Percentiles rank a stretch among this genome's conserved stretches.
phyloP scores from a whole-genome alignment of 1,140 invertebrate species.

The Heliconius hermathena region DNA sequence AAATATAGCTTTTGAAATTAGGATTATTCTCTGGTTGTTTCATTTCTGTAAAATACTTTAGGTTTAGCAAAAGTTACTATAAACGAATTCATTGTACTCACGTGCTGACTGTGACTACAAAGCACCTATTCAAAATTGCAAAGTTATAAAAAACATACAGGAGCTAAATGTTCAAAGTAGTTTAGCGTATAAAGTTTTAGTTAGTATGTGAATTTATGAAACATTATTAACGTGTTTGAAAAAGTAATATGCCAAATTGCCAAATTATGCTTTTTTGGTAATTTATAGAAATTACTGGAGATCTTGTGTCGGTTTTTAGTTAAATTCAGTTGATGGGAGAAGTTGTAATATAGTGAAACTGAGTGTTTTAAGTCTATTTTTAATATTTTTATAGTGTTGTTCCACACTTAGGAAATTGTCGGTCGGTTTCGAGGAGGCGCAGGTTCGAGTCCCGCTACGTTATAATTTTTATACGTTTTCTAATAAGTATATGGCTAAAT shows the following conservation, averaged over 20 bases:
- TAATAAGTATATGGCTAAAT: no score
- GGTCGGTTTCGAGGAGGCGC: no score
- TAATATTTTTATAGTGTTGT: no score
- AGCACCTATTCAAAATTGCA: conserved; percentile 12
- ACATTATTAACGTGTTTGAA: neutral
- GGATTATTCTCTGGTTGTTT: neutral
- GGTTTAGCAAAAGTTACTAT: neutral
- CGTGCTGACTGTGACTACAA: neutral
- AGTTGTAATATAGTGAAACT: no score
- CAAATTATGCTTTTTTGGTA: no score
- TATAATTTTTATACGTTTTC: no score
- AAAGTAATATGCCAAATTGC: neutral
- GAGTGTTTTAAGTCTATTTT: no score
- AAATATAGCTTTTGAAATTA: neutral
- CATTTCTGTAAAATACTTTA: neutral
- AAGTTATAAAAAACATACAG: conserved; percentile 1
- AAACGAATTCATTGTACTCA: neutral
- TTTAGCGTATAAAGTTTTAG: neutral
- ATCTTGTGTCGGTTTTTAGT: no score
- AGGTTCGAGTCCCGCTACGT: no score
- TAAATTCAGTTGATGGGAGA: no score
- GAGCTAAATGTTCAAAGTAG: neutral
- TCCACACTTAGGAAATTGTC: no score
- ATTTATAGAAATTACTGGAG: no score
- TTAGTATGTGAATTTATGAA: neutral